Percentiles rank a stretch among this genome's conserved stretches.
Conservation (phyloP, 2,888 invertebrate genomes). For the Dichetophora obliterata region DNA sequence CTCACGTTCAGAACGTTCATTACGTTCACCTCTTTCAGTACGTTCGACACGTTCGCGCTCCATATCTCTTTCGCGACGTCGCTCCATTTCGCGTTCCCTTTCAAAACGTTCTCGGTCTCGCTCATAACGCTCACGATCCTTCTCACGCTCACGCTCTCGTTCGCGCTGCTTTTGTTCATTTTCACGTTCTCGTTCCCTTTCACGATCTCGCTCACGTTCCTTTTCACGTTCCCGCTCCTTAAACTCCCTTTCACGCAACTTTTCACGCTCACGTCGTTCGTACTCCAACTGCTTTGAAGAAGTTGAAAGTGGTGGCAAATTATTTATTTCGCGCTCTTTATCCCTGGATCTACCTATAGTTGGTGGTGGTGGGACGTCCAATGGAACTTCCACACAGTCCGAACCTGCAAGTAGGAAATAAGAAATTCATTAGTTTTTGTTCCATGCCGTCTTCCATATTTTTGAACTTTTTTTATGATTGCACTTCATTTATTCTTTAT, state of each 20-base stretch:
- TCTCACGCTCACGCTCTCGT: slow-evolving; percentile 49
- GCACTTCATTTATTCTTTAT: slow-evolving; percentile 7
- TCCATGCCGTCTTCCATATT: not conserved
- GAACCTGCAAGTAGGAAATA: slow-evolving; percentile 63
- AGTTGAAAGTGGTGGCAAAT: slow-evolving; percentile 60
- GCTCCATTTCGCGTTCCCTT: slow-evolving; percentile 48
- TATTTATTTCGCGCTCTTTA: slow-evolving; percentile 41
- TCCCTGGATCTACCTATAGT: slow-evolving; percentile 41
- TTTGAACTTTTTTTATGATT: not conserved
- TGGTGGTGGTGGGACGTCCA: slow-evolving; percentile 55
- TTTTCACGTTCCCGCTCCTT: slow-evolving; percentile 44
- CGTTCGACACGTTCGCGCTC: slow-evolving; percentile 44
- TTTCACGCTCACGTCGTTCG: slow-evolving; percentile 49
- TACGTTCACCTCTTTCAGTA: slow-evolving; percentile 38
- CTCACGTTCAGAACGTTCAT: slow-evolving; percentile 50
- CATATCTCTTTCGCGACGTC: slow-evolving; percentile 42
- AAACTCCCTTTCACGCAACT: slow-evolving; percentile 48
- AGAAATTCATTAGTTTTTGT: slow-evolving; percentile 15
- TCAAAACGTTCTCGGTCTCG: slow-evolving; percentile 47
- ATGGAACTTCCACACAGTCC: slow-evolving; percentile 69
- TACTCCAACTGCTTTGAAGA: slow-evolving; percentile 60
- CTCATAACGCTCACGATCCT: slow-evolving; percentile 45
- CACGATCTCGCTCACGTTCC: slow-evolving; percentile 46
- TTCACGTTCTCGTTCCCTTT: slow-evolving; percentile 46
- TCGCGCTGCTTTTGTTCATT: slow-evolving; percentile 40